These are phyloP conservation scores for Peromyscus aztecus DNA, from an alignment of 2,797 vertebrate genomes.

Conservation along the genomic window DNA sequence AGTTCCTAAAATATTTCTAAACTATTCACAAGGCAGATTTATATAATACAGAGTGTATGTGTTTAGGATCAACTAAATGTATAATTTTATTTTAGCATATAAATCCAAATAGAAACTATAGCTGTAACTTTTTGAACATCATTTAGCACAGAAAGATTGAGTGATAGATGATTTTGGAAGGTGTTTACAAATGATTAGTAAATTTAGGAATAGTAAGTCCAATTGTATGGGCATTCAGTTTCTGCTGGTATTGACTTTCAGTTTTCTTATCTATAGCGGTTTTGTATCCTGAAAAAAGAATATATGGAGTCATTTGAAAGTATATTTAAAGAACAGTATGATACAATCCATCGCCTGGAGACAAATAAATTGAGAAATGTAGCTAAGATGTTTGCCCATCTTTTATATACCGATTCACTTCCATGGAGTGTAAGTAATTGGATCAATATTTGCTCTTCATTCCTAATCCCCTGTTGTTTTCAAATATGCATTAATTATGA, in stretches of 20 bases:
- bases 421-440: slow-evolving; percentile 96
- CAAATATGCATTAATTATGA: not conserved
- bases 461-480: not conserved
- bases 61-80: slow-evolving; percentile 27
- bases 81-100: slow-evolving; percentile 53
- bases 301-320: slow-evolving; percentile 99
- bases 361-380: slow-evolving; percentile 99
- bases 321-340: slow-evolving; percentile 98
- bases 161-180: not conserved
- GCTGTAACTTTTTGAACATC: slow-evolving; percentile 13
- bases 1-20: not conserved
- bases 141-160: not conserved
- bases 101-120: slow-evolving; percentile 3
- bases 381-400: slow-evolving; percentile 97
- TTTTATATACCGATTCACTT: slow-evolving; percentile 97
- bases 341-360: slow-evolving; percentile 98
- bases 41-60: slow-evolving; percentile 1
- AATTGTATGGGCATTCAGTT: not conserved
- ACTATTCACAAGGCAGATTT: slow-evolving; percentile 10
- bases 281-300: slow-evolving; percentile 98
- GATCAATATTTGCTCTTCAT: slow-evolving; percentile 11
- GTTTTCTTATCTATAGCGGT: slow-evolving; percentile 90
- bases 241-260: not conserved
- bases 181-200: slow-evolving; percentile 35
- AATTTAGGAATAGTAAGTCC: slow-evolving; percentile 34